Conservation (phyloP, 2,888 invertebrate species). For the Ophraella communa region DNA sequence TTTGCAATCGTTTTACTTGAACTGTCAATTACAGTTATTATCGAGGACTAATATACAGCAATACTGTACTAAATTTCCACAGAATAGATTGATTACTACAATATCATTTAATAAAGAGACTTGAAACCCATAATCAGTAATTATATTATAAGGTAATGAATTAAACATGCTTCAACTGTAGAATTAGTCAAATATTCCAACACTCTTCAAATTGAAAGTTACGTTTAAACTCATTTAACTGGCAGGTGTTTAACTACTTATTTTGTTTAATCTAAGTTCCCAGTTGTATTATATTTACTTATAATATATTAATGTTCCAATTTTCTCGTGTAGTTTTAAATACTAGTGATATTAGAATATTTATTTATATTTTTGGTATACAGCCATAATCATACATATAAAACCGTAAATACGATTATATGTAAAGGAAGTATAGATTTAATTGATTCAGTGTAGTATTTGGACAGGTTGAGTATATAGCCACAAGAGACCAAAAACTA, state of each 20-base stretch:
- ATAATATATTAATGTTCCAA: slow-evolving; percentile 7
- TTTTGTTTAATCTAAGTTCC: slow-evolving; percentile 2
- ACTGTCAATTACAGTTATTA: neutral
- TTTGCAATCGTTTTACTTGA: neutral
- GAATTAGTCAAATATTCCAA: neutral
- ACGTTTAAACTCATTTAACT: neutral
- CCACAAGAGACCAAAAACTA: too few relatives aligned
- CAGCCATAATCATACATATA: slow-evolving; percentile 5
- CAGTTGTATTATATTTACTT: slow-evolving; percentile 3
- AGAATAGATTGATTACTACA: neutral
- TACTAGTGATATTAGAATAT: slow-evolving; percentile 22
- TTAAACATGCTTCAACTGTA: neutral
- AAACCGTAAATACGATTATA: slow-evolving; percentile 3
- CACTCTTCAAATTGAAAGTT: too few relatives aligned
- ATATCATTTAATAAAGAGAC: too few relatives aligned
- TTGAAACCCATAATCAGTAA: neutral
- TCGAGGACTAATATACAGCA: neutral
- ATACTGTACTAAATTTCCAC: too few relatives aligned
- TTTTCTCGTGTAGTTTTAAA: slow-evolving; percentile 11
- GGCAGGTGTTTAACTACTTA: neutral
- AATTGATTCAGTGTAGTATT: neutral
- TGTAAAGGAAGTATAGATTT: neutral
- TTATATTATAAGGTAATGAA: too few relatives aligned
- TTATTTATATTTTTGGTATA: slow-evolving; percentile 20
- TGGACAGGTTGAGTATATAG: neutral